These are phyloP conservation scores for Nasua narica DNA, from an alignment of 2,797 vertebrate species.

Conservation along the genomic window DNA sequence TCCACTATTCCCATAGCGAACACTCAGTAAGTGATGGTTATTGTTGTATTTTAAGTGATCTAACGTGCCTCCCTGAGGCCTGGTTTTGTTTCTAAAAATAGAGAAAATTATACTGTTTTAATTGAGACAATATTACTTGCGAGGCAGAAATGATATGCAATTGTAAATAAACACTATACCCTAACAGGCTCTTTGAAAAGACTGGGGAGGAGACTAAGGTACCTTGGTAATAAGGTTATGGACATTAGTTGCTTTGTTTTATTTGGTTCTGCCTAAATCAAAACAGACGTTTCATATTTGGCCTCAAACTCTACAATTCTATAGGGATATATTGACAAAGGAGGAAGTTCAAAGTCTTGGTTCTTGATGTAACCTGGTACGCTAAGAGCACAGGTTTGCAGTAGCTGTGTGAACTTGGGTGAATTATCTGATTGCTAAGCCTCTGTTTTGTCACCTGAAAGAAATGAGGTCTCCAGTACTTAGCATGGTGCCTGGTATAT, in stretches of 20 bases:
- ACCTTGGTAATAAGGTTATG: neutral
- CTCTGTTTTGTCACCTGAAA: neutral
- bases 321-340: neutral
- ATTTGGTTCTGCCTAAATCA: neutral
- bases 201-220: neutral
- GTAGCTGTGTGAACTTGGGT: neutral
- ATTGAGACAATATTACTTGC: neutral
- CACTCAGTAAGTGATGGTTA: neutral
- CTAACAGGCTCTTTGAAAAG: neutral
- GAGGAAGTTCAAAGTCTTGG: neutral
- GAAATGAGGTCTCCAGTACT: neutral
- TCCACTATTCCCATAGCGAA: neutral
- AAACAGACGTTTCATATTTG: neutral
- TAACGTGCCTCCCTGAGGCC: neutral
- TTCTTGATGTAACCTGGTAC: neutral
- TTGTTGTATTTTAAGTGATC: neutral
- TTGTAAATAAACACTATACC: neutral
- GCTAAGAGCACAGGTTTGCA: neutral
- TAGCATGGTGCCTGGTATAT: neutral
- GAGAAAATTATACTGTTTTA: neutral
- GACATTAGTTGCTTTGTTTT: neutral
- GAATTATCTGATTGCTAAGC: neutral
- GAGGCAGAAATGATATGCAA: neutral
- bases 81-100: conserved; percentile 16
- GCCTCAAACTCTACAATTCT: neutral